These are phyloP conservation scores for Hydrolagus colliei DNA, from an alignment of 2,797 vertebrate genomes.

Conservation along the genomic window DNA sequence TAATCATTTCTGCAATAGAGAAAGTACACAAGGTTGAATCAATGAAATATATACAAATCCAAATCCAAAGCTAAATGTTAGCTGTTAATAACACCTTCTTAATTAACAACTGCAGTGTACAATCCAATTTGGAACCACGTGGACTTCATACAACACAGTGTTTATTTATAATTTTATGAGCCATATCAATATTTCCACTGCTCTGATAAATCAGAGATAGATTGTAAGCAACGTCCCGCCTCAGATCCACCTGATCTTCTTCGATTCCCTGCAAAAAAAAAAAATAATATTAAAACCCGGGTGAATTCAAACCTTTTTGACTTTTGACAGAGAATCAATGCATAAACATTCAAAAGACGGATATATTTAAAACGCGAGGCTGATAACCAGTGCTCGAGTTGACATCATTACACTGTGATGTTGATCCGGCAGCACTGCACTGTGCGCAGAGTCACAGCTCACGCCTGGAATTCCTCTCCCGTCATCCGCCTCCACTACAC, in stretches of 20 bases:
- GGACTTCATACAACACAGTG: conserved; percentile 54
- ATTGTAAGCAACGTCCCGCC: conserved; percentile 73
- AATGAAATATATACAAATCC: conserved; percentile 11
- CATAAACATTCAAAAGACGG: not conserved
- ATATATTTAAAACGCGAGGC: not conserved
- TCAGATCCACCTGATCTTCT: conserved; percentile 69
- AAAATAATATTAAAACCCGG: not conserved
- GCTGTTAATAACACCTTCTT: not conserved
- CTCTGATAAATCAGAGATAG: conserved; percentile 73
- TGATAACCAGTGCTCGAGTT: too few species aligned
- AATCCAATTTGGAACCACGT: not conserved
- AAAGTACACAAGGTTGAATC: not conserved
- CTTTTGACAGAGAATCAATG: not conserved
- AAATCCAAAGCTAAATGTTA: not conserved
- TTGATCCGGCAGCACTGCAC: not conserved
- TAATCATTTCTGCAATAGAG: not conserved
- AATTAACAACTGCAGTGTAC: not conserved
- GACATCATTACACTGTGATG: too few species aligned
- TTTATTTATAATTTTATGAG: conserved; percentile 60
- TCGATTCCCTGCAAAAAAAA: conserved; percentile 64
- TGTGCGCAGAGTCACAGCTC: not conserved
- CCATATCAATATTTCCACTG: conserved; percentile 70
- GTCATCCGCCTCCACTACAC: not conserved
- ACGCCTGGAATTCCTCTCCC: not conserved
- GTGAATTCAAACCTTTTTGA: conserved; percentile 15